A percentile compares a stretch with the other conserved stretches of the same genome.
These are phyloP conservation scores for Sminthurides aquaticus DNA, from an alignment of 2,888 invertebrate species.

Conservation along the genomic window DNA sequence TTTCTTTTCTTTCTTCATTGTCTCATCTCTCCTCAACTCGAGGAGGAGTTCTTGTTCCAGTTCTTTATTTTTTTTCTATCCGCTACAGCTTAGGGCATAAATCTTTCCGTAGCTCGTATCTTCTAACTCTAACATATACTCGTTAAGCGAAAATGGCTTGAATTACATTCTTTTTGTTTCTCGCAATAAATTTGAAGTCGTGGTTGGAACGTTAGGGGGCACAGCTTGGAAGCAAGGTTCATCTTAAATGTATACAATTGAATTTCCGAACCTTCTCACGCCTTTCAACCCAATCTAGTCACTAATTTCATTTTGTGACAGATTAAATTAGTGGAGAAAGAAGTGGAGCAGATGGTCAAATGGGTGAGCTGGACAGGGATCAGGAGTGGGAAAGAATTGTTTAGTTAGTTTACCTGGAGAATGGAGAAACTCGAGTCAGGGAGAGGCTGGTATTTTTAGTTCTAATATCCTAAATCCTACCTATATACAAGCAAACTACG, in stretches of 20 bases:
- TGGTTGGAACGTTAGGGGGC: not conserved
- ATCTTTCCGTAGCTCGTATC: not conserved
- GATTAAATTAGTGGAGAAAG: not conserved
- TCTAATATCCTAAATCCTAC: too few relatives aligned
- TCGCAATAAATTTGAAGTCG: not conserved
- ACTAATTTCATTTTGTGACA: not conserved
- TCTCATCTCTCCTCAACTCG: not conserved
- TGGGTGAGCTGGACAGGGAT: too few relatives aligned
- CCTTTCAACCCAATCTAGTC: not conserved
- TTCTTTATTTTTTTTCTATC: not conserved
- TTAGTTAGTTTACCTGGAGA: too few relatives aligned
- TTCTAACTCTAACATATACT: not conserved
- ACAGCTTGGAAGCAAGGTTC: too few relatives aligned
- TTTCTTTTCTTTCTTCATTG: not conserved
- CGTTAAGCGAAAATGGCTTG: not conserved
- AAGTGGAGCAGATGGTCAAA: not conserved
- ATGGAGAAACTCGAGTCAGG: too few relatives aligned
- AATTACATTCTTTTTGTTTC: not conserved
- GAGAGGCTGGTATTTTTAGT: too few relatives aligned
- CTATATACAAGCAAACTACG: too few relatives aligned
- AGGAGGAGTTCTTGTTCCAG: not conserved
- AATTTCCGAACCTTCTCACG: not conserved
- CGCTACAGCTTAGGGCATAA: not conserved
- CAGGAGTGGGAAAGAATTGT: too few relatives aligned
- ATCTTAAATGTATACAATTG: not conserved